Evolutionary conservation across 53 echinoderm and acorn worm genomes (phyloP).

Genomic region (Hippasteria phrygiana): DNA sequence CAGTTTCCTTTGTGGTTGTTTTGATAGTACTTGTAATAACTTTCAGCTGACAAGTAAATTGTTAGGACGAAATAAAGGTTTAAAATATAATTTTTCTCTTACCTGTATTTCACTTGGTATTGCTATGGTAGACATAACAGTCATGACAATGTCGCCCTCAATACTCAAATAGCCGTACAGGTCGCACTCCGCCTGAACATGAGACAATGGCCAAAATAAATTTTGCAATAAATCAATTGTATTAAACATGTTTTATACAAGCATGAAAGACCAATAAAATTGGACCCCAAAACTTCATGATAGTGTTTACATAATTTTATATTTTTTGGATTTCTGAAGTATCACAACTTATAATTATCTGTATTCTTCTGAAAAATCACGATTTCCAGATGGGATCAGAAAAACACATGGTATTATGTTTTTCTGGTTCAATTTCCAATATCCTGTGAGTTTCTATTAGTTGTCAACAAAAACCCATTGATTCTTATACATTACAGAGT

Average conservation of each 20-base stretch:
- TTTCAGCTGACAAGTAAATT: not conserved
- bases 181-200: constrained; percentile 91
- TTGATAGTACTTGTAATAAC: too few relatives aligned
- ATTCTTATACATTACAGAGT: too few relatives aligned
- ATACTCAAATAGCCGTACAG: constrained; percentile 94
- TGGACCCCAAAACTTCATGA: not conserved
- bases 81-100: not conserved
- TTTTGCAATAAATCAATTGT: not conserved
- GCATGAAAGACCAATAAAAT: not conserved
- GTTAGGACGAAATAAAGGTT: too few relatives aligned
- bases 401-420: too few relatives aligned
- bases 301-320: not conserved
- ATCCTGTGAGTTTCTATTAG: too few relatives aligned
- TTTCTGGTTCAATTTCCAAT: too few relatives aligned
- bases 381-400: too few relatives aligned
- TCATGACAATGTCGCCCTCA: constrained; percentile 92
- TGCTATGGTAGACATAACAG: constrained; percentile 73
- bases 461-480: too few relatives aligned
- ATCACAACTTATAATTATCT: too few relatives aligned
- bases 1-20: not conserved
- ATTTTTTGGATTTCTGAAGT: not conserved
- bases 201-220: constrained; percentile 18
- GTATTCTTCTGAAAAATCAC: too few relatives aligned
- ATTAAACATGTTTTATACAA: too few relatives aligned
- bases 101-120: constrained; percentile 87